A percentile compares a stretch with the other conserved stretches of the same genome.
These are phyloP conservation scores for Sanderia malayensis DNA, from an alignment of 30 jellyfish, hydroid and myxozoan genomes.

Conservation along the genomic window DNA sequence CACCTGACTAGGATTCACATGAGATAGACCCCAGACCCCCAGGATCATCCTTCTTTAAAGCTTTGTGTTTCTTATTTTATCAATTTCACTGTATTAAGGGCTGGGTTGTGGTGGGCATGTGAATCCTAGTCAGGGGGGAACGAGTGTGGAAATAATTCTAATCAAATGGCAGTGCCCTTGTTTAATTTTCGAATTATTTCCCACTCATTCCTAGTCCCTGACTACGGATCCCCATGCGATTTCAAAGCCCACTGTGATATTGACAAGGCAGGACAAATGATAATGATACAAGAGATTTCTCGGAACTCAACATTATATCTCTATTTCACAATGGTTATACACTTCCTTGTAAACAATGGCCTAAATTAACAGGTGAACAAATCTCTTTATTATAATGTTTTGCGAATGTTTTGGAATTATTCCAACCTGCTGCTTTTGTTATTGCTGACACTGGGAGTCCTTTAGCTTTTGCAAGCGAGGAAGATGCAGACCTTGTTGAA, in stretches of 20 bases:
- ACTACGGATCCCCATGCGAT: conserved; percentile 24
- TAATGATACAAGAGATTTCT: background rate
- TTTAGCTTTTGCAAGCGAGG: conserved; percentile 29
- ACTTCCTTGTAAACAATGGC: conserved; percentile 22
- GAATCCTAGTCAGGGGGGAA: conserved; percentile 26
- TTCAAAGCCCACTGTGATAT: conserved; percentile 29
- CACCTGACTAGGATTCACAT: conserved; percentile 33
- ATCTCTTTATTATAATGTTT: conserved; percentile 27
- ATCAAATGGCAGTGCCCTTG: conserved; percentile 25
- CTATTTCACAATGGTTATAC: background rate
- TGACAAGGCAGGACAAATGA: conserved; percentile 8
- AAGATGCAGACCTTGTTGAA: conserved; percentile 35
- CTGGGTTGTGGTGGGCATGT: conserved; percentile 36
- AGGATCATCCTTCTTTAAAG: conserved; percentile 7
- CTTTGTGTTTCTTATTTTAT: background rate
- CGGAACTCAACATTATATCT: background rate
- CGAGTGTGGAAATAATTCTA: conserved; percentile 29
- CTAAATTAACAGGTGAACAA: conserved; percentile 13
- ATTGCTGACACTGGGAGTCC: conserved; percentile 32
- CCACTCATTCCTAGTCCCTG: conserved; percentile 32
- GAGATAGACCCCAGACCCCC: no score
- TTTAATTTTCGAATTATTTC: conserved; percentile 1
- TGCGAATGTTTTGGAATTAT: conserved; percentile 36
- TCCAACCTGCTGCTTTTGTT: conserved; percentile 39
- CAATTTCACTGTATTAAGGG: conserved; percentile 6